Evolutionary conservation across 2,113 vertebrate genomes (phyloP).

Genomic region (Manacus vitellinus): DNA sequence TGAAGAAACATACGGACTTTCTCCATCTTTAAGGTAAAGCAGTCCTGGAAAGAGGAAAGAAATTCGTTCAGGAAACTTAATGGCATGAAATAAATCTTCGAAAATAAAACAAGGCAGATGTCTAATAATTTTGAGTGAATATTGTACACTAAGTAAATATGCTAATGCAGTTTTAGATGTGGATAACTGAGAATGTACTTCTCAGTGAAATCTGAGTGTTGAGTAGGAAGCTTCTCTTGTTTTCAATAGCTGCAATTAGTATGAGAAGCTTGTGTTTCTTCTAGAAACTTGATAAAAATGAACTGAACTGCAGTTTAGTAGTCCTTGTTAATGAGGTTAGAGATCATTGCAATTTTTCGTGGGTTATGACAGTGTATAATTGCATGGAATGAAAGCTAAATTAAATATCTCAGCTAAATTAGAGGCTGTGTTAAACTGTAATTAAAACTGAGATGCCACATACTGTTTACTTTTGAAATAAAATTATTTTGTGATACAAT

Average conservation of each 20-base stretch:
- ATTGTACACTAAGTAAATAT: not conserved
- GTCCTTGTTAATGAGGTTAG: slow-evolving; percentile 65
- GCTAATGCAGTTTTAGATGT: slow-evolving; percentile 2
- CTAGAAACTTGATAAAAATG: slow-evolving; percentile 29
- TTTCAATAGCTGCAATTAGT: not conserved
- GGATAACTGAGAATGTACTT: not conserved
- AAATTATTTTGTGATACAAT: slow-evolving; percentile 34
- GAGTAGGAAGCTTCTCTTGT: slow-evolving; percentile 8
- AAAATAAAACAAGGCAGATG: not conserved
- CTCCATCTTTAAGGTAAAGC: not conserved
- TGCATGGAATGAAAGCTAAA: slow-evolving; percentile 70
- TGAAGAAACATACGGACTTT: not conserved
- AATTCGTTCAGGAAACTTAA: not conserved
- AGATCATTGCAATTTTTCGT: slow-evolving; percentile 72
- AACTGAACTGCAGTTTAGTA: slow-evolving; percentile 51
- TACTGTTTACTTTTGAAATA: slow-evolving; percentile 57
- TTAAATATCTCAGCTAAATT: slow-evolving; percentile 73
- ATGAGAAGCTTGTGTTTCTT: slow-evolving; percentile 8
- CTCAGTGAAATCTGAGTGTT: not conserved
- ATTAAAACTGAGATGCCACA: slow-evolving; percentile 60
- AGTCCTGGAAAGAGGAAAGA: not conserved
- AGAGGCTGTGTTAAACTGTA: slow-evolving; percentile 53
- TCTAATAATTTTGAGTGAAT: not conserved
- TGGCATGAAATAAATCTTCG: not conserved
- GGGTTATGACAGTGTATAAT: slow-evolving; percentile 68